These are phyloP conservation scores for Sylvia borin DNA, from an alignment of 2,797 vertebrate genomes.

Conservation along the genomic window DNA sequence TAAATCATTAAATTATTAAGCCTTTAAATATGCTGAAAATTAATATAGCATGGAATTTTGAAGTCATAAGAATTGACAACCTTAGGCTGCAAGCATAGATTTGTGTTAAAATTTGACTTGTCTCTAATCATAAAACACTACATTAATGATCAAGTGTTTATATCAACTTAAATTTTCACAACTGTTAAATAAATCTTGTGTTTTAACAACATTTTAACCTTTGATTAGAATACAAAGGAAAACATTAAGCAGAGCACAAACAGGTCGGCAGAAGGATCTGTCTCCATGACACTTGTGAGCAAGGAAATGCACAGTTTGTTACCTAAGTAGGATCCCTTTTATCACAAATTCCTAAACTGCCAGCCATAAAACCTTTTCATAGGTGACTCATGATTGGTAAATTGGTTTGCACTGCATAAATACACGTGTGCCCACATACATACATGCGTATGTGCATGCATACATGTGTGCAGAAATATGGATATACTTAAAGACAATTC, in stretches of 20 bases:
- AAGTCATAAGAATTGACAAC: slow-evolving; percentile 65
- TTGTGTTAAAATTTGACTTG: slow-evolving; percentile 55
- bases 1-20: slow-evolving; percentile 79
- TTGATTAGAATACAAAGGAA: slow-evolving; percentile 13
- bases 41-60: slow-evolving; percentile 62
- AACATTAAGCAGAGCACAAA: neutral
- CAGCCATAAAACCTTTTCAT: neutral
- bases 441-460: neutral
- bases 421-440: neutral
- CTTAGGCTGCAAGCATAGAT: slow-evolving; percentile 58
- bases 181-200: neutral
- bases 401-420: neutral
- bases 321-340: neutral
- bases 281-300: neutral
- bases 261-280: neutral
- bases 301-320: neutral
- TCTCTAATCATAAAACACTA: slow-evolving; percentile 59
- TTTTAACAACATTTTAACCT: slow-evolving; percentile 24
- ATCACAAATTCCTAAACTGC: neutral
- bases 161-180: slow-evolving; percentile 42
- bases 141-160: slow-evolving; percentile 8
- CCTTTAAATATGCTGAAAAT: slow-evolving; percentile 71
- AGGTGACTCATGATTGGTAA: neutral
- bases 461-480: neutral
- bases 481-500: neutral